These are phyloP conservation scores for Kryptolebias marmoratus DNA, from an alignment of 2,113 vertebrate species.

Conservation along the genomic window DNA sequence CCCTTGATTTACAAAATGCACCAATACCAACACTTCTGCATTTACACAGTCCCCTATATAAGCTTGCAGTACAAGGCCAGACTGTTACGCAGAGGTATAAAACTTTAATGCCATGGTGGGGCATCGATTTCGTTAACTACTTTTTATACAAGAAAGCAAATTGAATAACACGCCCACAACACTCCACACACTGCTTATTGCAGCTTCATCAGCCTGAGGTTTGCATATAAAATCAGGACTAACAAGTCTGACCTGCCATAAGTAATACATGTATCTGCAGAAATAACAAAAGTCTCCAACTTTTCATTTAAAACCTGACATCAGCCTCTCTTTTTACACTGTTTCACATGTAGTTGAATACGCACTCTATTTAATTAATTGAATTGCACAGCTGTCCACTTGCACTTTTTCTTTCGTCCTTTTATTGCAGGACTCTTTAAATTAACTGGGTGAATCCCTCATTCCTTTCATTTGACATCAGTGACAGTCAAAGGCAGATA, in stretches of 20 bases:
- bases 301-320: constrained; percentile 33
- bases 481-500: constrained; percentile 65
- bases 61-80: neutral
- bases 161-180: constrained; percentile 1
- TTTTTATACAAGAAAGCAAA: constrained; percentile 14
- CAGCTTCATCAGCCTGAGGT: constrained; percentile 23
- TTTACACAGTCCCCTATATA: neutral
- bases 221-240: constrained; percentile 37
- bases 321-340: constrained; percentile 20
- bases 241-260: constrained; percentile 15
- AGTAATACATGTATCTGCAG: constrained; percentile 19
- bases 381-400: constrained; percentile 55
- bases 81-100: constrained; percentile 21
- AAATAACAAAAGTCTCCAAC: constrained; percentile 19
- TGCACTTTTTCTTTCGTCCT: constrained; percentile 49
- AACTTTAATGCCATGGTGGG: constrained; percentile 24
- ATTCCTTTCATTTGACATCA: constrained; percentile 63
- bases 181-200: constrained; percentile 3
- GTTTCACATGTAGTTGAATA: constrained; percentile 31
- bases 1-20: constrained; percentile 7
- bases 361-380: constrained; percentile 70
- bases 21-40: constrained; percentile 2
- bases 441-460: constrained; percentile 74
- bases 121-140: constrained; percentile 33
- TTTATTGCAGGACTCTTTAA: constrained; percentile 64